Evolutionary conservation across 2,797 vertebrate species (phyloP), one percentile per base, ranked within the genome.

Genomic region (Etheostoma perlongum): DNA sequence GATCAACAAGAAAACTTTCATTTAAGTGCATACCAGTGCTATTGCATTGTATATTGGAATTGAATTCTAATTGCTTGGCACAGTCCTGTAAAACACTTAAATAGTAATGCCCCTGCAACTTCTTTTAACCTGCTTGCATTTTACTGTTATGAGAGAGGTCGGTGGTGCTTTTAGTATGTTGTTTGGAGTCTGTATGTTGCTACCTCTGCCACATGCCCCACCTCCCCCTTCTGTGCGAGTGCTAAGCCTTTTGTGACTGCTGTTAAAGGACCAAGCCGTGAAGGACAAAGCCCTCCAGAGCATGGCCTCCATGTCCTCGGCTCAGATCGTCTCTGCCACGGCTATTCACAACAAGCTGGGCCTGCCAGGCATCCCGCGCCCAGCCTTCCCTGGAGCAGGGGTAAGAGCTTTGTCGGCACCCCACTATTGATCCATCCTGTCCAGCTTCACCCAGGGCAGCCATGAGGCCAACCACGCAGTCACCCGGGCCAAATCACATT

Each of bases 231-330:
- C 81, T 90, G 75, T 89, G 79, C 48, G 83, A 93, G 84, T 93
- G 93, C 94, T 97, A 95, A 97, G 94, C 95, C 92, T 94, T 93
- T 93, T 95, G 42, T 98, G 94, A 97, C 93, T 96, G 95, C 96
- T 96, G 82, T 97, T 97, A 94, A 97, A 99, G 98, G 98, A 99
- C 97, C 98, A 99, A 94, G 97, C 97, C 52, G 97, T 98, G 91
- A 99, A 99, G 96, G 98, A 99, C 95, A 99, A 99, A 96, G 98
- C 98, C 91, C 96, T 99, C 89, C 98, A 99, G 95, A 99, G 99
- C 95, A 99, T 99, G 98, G 98, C 98, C 85, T 98, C 98, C 94
- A 99, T 99, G 98, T 99, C 98, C 73, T 99, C 98, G 30, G 98
- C 98, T 91, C 98, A 99, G 96, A 99, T 99, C 86, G 98, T 99